These are phyloP conservation scores for Saccostrea glomerata DNA, from an alignment of 1,140 invertebrate species.

Conservation along the genomic window DNA sequence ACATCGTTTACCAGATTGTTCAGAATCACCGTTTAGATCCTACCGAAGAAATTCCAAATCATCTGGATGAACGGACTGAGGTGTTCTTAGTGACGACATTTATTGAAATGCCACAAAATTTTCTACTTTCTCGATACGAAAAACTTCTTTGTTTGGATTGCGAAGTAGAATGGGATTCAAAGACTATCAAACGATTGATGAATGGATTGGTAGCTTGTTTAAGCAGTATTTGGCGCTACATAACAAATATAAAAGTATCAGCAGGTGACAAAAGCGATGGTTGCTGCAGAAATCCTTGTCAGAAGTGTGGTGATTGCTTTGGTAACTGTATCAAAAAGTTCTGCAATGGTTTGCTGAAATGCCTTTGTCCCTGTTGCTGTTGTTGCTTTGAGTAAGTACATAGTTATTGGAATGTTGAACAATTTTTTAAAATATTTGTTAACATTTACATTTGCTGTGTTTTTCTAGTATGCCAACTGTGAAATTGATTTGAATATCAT, in stretches of 20 bases:
- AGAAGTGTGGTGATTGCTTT: neutral
- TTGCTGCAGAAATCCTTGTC: neutral
- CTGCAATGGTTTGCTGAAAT: neutral
- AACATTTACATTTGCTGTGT: too few species aligned
- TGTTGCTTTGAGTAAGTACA: conserved; percentile 3
- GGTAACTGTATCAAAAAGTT: neutral
- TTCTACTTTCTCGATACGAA: neutral
- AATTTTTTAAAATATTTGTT: too few species aligned
- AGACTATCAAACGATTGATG: neutral
- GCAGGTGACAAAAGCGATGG: neutral
- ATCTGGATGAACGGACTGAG: neutral
- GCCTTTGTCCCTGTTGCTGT: neutral
- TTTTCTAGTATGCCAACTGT: too few species aligned
- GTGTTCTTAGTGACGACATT: neutral
- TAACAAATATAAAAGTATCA: neutral
- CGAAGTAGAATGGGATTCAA: neutral
- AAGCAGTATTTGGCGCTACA: neutral
- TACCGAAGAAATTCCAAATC: neutral
- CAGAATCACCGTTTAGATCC: neutral
- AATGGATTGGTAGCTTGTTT: neutral
- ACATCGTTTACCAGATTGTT: neutral
- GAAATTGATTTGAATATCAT: too few species aligned
- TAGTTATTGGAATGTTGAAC: neutral
- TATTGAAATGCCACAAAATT: neutral
- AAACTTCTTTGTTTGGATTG: neutral